These are phyloP conservation scores for Acrocera orbiculus DNA, from an alignment of 2,888 invertebrate genomes.

Conservation along the genomic window DNA sequence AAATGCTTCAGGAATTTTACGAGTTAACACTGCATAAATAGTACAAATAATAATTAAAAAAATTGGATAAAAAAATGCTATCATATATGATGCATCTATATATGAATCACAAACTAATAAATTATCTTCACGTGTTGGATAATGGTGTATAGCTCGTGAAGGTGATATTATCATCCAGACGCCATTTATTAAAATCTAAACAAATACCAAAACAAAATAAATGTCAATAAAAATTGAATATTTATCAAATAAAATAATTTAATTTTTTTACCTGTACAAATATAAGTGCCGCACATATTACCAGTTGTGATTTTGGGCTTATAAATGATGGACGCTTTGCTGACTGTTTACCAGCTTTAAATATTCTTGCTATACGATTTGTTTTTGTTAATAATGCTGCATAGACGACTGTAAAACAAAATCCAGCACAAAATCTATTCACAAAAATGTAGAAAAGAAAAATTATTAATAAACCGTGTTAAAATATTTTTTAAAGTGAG, in stretches of 20 bases:
- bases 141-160: constrained; percentile 74
- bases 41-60: constrained; percentile 83
- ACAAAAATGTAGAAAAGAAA: too few species aligned
- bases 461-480: not conserved
- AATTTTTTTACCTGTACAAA: constrained; percentile 57
- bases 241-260: too few species aligned
- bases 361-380: constrained; percentile 88
- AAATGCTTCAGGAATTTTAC: constrained; percentile 97
- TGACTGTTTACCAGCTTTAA: constrained; percentile 90
- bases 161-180: constrained; percentile 88
- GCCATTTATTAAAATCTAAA: constrained; percentile 66
- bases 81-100: constrained; percentile 84
- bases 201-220: too few species aligned
- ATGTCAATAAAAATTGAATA: too few species aligned
- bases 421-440: constrained; percentile 67
- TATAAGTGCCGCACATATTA: constrained; percentile 73
- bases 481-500: too few species aligned
- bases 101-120: constrained; percentile 83
- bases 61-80: constrained; percentile 87
- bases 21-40: constrained; percentile 83
- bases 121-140: constrained; percentile 83
- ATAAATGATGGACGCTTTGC: constrained; percentile 90
- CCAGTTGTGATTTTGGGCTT: constrained; percentile 75
- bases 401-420: constrained; percentile 94
- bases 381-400: constrained; percentile 94